Base-by-base conservation (phyloP, 2,113 vertebrate genomes). In the Progne subis region DNA sequence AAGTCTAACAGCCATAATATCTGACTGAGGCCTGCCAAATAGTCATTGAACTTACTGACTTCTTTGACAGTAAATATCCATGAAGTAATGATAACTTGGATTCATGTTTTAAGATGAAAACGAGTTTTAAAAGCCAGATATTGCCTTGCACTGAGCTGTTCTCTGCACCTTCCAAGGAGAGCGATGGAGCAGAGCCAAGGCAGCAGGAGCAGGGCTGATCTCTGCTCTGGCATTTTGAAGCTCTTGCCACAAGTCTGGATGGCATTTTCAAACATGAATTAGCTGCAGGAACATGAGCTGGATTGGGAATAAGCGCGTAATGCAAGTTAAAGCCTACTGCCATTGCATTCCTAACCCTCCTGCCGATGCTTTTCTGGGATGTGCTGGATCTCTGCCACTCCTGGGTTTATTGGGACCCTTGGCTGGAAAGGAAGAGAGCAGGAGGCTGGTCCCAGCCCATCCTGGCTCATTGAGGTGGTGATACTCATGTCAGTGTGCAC, bases 391-490 rank as follows among this genome's bases (percentile, higher is more conserved):
- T 46, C 6, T 71, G 47, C 8, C 7, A 2, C 47, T 26, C 5
- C 6, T 31, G 49, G 26, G 20, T 28, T 55, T 26, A 2, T 8
- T 28, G 41, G 12, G 21, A 28, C 18, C 31, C 18, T 34, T 31
- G 10, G 34, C 14, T 69, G 28, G 13, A 12, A 31, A 43, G 12
- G 52, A 24, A 32, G 67, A 55, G 47, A 70, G 49, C 10, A 34
- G 49, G 19, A 50, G 43, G 3, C 5, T 60, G 47, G 2, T 69
- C 37, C 56, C 39, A 34, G 29, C 43, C 24, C 11, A 13, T 18
- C 24, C 49, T 53, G 43, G 20, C 52, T 90, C 12, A 1, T 0
- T 0, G 14, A 32, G 63, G 4, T n/a, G 34, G 2, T 37, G 24
- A 2, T 28, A 37, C 1, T 18, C 3, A 2, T 31, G 41, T 6